These are phyloP conservation scores for Desmodus rotundus DNA, from an alignment of 2,113 vertebrate genomes.

Conservation along the genomic window DNA sequence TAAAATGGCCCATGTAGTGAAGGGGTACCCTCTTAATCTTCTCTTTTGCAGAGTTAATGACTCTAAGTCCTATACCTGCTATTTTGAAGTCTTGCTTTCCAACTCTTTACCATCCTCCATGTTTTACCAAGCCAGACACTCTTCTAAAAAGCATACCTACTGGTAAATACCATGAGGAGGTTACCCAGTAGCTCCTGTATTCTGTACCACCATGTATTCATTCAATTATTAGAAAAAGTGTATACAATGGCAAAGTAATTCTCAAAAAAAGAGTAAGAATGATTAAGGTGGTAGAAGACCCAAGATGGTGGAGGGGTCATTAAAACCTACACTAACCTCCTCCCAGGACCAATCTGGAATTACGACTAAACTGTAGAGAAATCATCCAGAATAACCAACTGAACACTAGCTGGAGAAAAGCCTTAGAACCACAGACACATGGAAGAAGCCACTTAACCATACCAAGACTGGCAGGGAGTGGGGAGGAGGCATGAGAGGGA, in stretches of 20 bases:
- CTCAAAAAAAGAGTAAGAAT: slow-evolving; percentile 18
- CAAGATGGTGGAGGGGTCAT: too few species aligned
- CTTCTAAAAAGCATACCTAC: not conserved
- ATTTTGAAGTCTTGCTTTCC: slow-evolving; percentile 1
- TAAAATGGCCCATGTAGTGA: not conserved
- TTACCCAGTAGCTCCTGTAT: not conserved
- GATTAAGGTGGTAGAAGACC: not conserved
- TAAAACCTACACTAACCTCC: too few species aligned
- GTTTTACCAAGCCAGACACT: not conserved
- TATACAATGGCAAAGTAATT: not conserved
- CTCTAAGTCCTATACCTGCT: not conserved
- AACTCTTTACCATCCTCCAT: slow-evolving; percentile 2
- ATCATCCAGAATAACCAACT: too few species aligned
- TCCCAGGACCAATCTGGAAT: too few species aligned
- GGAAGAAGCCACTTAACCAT: too few species aligned
- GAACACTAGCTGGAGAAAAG: too few species aligned
- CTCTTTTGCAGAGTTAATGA: not conserved
- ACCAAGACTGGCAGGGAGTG: too few species aligned
- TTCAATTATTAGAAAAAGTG: slow-evolving; percentile 11
- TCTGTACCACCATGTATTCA: not conserved
- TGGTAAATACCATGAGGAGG: not conserved
- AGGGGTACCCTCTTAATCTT: not conserved
- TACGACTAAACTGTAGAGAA: too few species aligned
- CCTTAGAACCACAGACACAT: too few species aligned
- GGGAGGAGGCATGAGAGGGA: too few species aligned